Conservation (phyloP, 1,140 invertebrate species). For the Plectrocnemia conspersa region DNA sequence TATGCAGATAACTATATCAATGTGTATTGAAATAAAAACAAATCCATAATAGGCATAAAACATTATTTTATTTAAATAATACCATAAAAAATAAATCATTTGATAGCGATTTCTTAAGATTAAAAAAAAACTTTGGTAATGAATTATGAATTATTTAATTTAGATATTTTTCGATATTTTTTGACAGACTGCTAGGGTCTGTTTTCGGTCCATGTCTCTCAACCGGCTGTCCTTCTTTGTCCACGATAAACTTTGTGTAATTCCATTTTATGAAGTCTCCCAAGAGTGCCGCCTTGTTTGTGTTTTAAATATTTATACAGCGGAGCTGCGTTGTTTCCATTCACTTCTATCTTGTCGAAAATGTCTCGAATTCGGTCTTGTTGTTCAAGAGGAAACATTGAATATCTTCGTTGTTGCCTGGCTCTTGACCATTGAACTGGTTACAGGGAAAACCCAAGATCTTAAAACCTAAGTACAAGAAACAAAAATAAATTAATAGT, state of each 20-base stretch:
- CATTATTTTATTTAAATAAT: no score
- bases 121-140: no score
- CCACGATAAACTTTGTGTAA: slow-evolving; percentile 91
- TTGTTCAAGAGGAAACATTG: slow-evolving; percentile 64
- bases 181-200: slow-evolving; percentile 61
- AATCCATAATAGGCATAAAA: no score
- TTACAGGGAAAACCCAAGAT: slow-evolving; percentile 92
- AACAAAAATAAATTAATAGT: no score
- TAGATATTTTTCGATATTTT: slow-evolving; percentile 53
- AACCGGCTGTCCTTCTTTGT: slow-evolving; percentile 80
- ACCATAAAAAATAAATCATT: no score
- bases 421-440: slow-evolving; percentile 84
- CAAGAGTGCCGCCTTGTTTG: slow-evolving; percentile 68
- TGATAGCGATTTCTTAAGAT: no score
- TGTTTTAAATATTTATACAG: slow-evolving; percentile 82
- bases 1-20: no score
- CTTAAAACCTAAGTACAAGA: slow-evolving; percentile 60
- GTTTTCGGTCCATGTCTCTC: slow-evolving; percentile 73
- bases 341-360: slow-evolving; percentile 78
- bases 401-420: slow-evolving; percentile 67
- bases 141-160: no score
- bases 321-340: slow-evolving; percentile 79
- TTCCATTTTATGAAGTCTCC: slow-evolving; percentile 93
- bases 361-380: slow-evolving; percentile 75
- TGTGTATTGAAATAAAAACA: no score